phyloP scores from a whole-genome alignment of 2,888 invertebrate genomes.

The Cheilosia scutellata region DNA sequence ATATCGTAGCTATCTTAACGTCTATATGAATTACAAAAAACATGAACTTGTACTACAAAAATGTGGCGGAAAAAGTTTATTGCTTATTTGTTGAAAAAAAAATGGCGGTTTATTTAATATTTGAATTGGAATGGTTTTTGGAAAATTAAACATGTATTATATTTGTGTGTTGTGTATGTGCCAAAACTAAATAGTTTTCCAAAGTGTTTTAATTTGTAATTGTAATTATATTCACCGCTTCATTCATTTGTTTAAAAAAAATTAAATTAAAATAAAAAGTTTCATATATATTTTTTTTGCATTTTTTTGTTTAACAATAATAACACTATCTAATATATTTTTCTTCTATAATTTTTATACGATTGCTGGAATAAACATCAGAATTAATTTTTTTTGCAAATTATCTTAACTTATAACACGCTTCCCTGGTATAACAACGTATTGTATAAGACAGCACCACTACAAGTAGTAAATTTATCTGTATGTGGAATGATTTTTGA shows the following conservation, averaged over 20 bases:
- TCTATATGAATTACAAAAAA: slow-evolving; percentile 33
- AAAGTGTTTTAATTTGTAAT: not conserved
- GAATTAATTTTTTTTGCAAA: slow-evolving; percentile 34
- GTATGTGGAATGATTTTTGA: not conserved
- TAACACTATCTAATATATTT: slow-evolving; percentile 17
- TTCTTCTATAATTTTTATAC: slow-evolving; percentile 1
- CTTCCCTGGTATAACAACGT: slow-evolving; percentile 32
- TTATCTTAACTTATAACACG: slow-evolving; percentile 34
- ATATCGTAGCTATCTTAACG: slow-evolving; percentile 15
- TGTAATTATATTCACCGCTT: not conserved
- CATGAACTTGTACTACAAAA: slow-evolving; percentile 28
- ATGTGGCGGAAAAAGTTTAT: slow-evolving; percentile 43
- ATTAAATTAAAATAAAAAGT: not conserved
- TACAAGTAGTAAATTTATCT: not conserved
- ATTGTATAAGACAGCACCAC: slow-evolving; percentile 43
- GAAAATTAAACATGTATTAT: not conserved
- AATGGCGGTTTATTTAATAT: slow-evolving; percentile 14
- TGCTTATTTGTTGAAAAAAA: slow-evolving; percentile 32
- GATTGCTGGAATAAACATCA: slow-evolving; percentile 27
- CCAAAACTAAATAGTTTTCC: slow-evolving; percentile 1
- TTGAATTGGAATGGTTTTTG: not conserved
- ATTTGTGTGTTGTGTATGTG: slow-evolving; percentile 11
- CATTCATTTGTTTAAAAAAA: slow-evolving; percentile 1
- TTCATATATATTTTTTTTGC: not conserved
- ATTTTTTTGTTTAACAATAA: slow-evolving; percentile 11